These are phyloP conservation scores for Glossosoma conforme DNA, from an alignment of 1,140 invertebrate genomes.

Conservation along the genomic window DNA sequence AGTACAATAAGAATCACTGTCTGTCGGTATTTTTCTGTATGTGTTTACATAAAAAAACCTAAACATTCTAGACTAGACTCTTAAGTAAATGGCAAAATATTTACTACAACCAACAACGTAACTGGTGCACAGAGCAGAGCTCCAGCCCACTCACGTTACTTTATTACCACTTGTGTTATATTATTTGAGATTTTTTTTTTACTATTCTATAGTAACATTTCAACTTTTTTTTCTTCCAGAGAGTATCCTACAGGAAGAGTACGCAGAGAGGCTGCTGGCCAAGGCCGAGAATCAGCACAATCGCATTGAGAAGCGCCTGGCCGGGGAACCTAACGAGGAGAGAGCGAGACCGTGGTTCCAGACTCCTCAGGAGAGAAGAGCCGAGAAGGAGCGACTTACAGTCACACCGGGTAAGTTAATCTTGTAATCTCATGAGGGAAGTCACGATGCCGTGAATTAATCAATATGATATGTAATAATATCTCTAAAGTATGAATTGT, in stretches of 20 bases:
- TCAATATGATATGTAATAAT: no score
- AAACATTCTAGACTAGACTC: no score
- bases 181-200: not conserved
- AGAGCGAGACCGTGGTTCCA: constrained; percentile 81
- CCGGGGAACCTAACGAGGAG: constrained; percentile 40
- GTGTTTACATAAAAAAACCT: no score
- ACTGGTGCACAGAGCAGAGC: no score
- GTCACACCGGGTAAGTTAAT: no score
- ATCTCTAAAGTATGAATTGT: no score
- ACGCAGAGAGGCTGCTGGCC: constrained; percentile 74
- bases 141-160: not conserved
- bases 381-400: constrained; percentile 64
- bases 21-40: no score
- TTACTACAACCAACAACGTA: no score
- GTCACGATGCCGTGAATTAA: no score
- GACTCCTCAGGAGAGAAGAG: constrained; percentile 70
- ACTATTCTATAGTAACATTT: not conserved
- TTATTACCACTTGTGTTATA: not conserved
- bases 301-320: constrained; percentile 71
- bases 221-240: constrained; percentile 37
- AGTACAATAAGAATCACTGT: no score
- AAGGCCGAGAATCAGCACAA: constrained; percentile 82
- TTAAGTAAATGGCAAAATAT: no score
- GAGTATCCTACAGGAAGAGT: constrained; percentile 77
- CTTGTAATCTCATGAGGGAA: no score